Conservation (phyloP, 1,140 invertebrate genomes). For the Drosophila grimshawi region DNA sequence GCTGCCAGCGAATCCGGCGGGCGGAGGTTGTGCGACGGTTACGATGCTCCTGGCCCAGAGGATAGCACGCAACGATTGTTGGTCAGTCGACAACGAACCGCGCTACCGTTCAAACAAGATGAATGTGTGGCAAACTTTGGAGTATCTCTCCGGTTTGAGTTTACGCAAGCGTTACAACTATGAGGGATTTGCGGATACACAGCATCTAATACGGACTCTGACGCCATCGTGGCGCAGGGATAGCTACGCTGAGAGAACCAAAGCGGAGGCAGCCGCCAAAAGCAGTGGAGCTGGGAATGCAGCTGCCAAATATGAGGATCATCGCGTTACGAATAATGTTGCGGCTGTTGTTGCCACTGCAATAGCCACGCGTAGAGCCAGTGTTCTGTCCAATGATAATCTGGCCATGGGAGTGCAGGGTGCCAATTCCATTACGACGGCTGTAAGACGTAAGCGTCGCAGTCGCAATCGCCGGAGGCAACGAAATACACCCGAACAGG, state of each 20-base stretch:
- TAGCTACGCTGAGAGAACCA: conserved; percentile 71
- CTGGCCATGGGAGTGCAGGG: neutral
- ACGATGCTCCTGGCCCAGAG: conserved; percentile 81
- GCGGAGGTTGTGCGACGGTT: conserved; percentile 67
- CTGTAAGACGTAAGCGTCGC: conserved; percentile 24
- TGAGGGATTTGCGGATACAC: conserved; percentile 74
- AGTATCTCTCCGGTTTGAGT: conserved; percentile 72
- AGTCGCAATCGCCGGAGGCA: conserved; percentile 23
- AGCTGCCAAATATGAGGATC: conserved; percentile 48
- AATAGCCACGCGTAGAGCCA: conserved; percentile 27
- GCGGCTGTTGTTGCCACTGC: conserved; percentile 26
- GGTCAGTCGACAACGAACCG: conserved; percentile 82
- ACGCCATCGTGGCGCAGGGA: conserved; percentile 78
- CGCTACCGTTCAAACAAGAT: conserved; percentile 80
- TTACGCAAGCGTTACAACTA: conserved; percentile 80
- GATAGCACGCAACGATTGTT: conserved; percentile 76
- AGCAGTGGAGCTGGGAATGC: conserved; percentile 1
- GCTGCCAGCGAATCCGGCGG: conserved; percentile 43
- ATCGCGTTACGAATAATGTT: conserved; percentile 33
- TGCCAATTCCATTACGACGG: neutral
- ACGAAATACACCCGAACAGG: conserved; percentile 6
- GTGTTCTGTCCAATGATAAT: conserved; percentile 53
- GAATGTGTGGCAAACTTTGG: conserved; percentile 83
- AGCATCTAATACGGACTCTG: conserved; percentile 72
- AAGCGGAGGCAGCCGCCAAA: conserved; percentile 45